Conservation (phyloP, 2,797 vertebrate species). For the Centropyge bicolor region DNA sequence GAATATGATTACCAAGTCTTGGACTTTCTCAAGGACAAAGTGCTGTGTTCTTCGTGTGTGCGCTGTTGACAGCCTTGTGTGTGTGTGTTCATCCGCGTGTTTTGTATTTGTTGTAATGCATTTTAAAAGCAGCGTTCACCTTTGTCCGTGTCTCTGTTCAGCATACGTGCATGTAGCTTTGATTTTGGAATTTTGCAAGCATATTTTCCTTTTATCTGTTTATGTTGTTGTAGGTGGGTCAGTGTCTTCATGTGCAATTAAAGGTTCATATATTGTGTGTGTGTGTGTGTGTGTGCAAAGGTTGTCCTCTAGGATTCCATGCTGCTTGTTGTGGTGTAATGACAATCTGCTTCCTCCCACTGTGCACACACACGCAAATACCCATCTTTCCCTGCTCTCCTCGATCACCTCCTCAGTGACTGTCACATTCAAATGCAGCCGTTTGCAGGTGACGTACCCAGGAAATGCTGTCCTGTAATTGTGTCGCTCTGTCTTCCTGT, state of each 20-base stretch:
- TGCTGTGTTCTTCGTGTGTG: slow-evolving; percentile 39
- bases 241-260: slow-evolving; percentile 28
- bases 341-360: slow-evolving; percentile 46
- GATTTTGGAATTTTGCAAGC: slow-evolving; percentile 16
- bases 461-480: slow-evolving; percentile 81
- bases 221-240: background rate
- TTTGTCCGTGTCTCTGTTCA: slow-evolving; percentile 26
- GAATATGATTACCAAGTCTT: slow-evolving; percentile 80
- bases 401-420: slow-evolving; percentile 43
- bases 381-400: slow-evolving; percentile 41
- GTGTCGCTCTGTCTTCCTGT: slow-evolving; percentile 79
- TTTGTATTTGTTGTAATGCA: slow-evolving; percentile 30
- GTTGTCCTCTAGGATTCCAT: slow-evolving; percentile 37
- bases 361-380: slow-evolving; percentile 21
- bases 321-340: slow-evolving; percentile 52
- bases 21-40: slow-evolving; percentile 83
- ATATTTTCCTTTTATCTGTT: slow-evolving; percentile 10
- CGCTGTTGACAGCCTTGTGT: slow-evolving; percentile 2
- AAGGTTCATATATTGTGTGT: slow-evolving; percentile 17
- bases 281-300: slow-evolving; percentile 12
- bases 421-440: slow-evolving; percentile 81
- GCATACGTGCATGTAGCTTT: background rate
- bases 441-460: slow-evolving; percentile 78
- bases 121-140: slow-evolving; percentile 43
- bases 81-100: slow-evolving; percentile 12